Evolutionary conservation across 2,113 vertebrate species (phyloP).

Genomic region (Sardina pilchardus): DNA sequence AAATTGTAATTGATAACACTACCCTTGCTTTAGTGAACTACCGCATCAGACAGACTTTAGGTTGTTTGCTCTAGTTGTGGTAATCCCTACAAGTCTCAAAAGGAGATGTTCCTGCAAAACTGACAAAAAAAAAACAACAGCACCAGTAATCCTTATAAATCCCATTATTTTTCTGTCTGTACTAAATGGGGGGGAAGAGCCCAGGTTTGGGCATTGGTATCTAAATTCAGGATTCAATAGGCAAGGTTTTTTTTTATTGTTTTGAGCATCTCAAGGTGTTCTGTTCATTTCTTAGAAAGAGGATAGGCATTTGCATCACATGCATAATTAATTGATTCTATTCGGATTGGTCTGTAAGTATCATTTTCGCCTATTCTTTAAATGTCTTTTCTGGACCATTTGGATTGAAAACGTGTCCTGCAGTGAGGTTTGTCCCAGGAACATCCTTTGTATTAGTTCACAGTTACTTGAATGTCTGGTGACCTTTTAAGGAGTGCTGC

Average conservation of each 20-base stretch:
- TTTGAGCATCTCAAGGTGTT: background rate
- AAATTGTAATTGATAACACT: background rate
- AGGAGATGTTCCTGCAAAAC: constrained; percentile 8
- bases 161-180: background rate
- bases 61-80: background rate
- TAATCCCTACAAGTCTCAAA: background rate
- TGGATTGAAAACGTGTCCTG: background rate
- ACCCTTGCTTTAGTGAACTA: background rate
- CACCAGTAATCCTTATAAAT: background rate
- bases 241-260: background rate
- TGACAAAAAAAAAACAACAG: background rate
- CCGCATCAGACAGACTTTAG: background rate
- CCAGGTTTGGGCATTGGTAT: no score
- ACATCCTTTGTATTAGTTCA: background rate
- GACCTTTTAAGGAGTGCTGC: background rate
- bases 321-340: constrained; percentile 15
- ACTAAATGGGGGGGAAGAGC: background rate
- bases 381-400: background rate
- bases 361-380: background rate
- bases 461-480: background rate
- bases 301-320: background rate
- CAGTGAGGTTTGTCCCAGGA: background rate
- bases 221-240: no score
- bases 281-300: background rate
- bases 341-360: background rate